Percentiles rank a stretch among this genome's conserved stretches.
Conservation (phyloP, 1,140 invertebrate species). For the Laupala kohalensis region DNA sequence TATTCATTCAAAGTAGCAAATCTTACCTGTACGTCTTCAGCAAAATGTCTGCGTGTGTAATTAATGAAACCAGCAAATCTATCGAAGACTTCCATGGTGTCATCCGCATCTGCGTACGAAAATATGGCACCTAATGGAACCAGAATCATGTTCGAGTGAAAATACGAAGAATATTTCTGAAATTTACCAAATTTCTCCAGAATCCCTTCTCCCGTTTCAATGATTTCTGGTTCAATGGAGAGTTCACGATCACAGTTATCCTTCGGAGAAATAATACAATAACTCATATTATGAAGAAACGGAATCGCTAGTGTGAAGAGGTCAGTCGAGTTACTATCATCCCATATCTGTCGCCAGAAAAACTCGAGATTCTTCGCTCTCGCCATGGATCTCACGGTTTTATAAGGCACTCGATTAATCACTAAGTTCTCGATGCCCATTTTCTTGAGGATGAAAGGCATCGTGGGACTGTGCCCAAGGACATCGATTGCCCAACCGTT, state of each 20-base stretch:
- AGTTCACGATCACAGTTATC: too few species aligned
- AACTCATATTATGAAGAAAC: slow-evolving; percentile 97
- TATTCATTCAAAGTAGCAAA: too few species aligned
- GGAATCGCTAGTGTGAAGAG: slow-evolving; percentile 97
- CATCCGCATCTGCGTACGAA: slow-evolving; percentile 72
- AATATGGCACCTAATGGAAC: slow-evolving; percentile 96
- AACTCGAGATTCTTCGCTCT: slow-evolving; percentile 77
- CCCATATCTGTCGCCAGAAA: slow-evolving; percentile 90
- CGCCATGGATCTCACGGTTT: slow-evolving; percentile 84
- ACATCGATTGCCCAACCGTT: slow-evolving; percentile 91
- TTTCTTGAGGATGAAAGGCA: slow-evolving; percentile 76
- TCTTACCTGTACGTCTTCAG: slow-evolving; percentile 72
- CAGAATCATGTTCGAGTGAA: slow-evolving; percentile 75
- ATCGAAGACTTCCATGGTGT: slow-evolving; percentile 87
- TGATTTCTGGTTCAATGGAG: too few species aligned
- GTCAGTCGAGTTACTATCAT: slow-evolving; percentile 61
- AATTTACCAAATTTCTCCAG: too few species aligned
- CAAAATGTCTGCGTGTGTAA: slow-evolving; percentile 74
- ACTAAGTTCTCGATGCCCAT: slow-evolving; percentile 76
- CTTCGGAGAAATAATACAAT: too few species aligned
- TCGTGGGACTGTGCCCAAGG: slow-evolving; percentile 79
- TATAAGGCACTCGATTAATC: slow-evolving; percentile 91
- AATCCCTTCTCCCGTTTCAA: too few species aligned
- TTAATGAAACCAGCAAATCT: slow-evolving; percentile 92
- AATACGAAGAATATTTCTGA: slow-evolving; percentile 53